Percentiles rank a stretch among this genome's conserved stretches.
Evolutionary conservation across 2,113 vertebrate genomes (phyloP).

Genomic region (Alouatta palliata): DNA sequence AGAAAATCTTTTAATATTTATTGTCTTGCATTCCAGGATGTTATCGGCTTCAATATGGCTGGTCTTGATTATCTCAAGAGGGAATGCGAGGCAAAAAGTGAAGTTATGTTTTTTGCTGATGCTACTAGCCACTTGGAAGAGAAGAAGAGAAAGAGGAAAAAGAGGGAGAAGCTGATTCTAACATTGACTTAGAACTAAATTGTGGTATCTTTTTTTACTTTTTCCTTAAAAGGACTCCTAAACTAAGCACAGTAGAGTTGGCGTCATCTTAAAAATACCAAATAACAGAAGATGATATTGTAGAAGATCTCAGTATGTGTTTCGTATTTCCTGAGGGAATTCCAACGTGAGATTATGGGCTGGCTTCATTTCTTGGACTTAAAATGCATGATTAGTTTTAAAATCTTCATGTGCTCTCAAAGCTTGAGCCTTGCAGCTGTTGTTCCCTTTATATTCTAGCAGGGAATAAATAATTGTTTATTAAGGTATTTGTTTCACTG

Average conservation of each 20-base stretch:
- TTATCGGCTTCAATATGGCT: conserved; percentile 95
- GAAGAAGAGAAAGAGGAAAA: conserved; percentile 93
- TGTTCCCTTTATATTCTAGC: not conserved
- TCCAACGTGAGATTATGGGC: not conserved
- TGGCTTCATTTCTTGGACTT: not conserved
- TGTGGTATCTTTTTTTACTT: not conserved
- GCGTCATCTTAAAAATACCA: not conserved
- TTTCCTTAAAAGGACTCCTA: not conserved
- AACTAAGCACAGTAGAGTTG: not conserved
- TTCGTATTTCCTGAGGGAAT: not conserved
- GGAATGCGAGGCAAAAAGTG: conserved; percentile 94
- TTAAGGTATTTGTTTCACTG: not conserved
- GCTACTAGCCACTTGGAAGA: conserved; percentile 91
- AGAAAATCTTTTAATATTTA: not conserved
- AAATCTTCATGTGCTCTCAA: not conserved
- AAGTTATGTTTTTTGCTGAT: conserved; percentile 95
- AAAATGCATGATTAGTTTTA: not conserved
- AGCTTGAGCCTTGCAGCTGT: not conserved
- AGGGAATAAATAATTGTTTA: not conserved
- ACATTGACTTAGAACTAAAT: conserved; percentile 84
- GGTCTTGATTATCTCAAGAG: conserved; percentile 94
- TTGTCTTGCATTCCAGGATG: conserved; percentile 85
- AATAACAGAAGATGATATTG: not conserved
- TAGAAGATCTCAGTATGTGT: not conserved
- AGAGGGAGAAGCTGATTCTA: conserved; percentile 91